Evolutionary conservation across 2,113 vertebrate species (phyloP).

Genomic region (Triplophysa dalaica): DNA sequence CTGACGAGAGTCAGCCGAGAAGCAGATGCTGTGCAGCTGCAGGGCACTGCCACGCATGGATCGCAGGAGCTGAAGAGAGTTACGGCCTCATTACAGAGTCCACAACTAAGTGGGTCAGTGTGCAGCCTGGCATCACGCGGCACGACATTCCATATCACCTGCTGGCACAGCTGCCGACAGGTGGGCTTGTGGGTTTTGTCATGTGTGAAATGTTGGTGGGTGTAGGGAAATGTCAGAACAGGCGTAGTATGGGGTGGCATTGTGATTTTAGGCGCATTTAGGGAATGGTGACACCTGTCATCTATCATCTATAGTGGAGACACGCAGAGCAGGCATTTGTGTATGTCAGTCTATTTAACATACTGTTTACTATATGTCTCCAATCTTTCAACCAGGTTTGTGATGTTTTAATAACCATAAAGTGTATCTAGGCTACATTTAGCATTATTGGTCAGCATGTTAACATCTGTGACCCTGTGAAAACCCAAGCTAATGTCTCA

Average conservation of each 20-base stretch:
- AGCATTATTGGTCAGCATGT: not conserved
- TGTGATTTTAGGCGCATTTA: constrained; percentile 19
- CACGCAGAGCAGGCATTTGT: too few relatives aligned
- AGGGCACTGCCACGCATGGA: constrained; percentile 41
- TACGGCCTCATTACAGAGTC: constrained; percentile 43
- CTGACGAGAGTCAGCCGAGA: constrained; percentile 28
- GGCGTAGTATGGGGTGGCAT: not conserved
- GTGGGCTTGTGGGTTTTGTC: constrained; percentile 40
- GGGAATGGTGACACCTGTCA: too few relatives aligned
- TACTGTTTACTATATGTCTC: too few relatives aligned
- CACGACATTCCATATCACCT: constrained; percentile 36
- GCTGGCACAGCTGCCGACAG: constrained; percentile 45
- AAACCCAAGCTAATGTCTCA: too few relatives aligned
- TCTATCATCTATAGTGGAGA: too few relatives aligned
- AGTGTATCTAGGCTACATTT: not conserved
- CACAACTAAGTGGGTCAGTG: constrained; percentile 49
- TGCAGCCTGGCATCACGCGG: constrained; percentile 12
- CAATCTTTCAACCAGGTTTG: too few relatives aligned
- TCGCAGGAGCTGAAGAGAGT: constrained; percentile 37
- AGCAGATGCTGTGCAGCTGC: constrained; percentile 44
- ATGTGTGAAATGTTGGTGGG: constrained; percentile 23
- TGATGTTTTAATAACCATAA: too few relatives aligned
- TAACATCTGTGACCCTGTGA: too few relatives aligned
- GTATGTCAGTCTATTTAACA: too few relatives aligned
- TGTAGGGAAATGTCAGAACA: constrained; percentile 24